phyloP scores from a whole-genome alignment of 2,888 invertebrate species.

The Calliphora vomitoria region DNA sequence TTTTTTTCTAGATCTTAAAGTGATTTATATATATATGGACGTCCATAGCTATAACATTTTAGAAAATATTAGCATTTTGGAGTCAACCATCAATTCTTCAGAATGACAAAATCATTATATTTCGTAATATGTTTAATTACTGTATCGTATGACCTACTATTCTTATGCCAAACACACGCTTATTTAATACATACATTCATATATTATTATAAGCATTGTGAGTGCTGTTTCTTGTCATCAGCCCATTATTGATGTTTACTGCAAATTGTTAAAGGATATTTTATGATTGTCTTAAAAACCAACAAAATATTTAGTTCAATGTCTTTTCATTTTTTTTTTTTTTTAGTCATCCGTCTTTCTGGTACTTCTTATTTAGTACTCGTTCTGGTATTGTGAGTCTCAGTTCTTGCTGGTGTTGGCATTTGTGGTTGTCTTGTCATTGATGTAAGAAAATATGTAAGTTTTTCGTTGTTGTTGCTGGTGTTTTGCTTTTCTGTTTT shows the following conservation, averaged over 20 bases:
- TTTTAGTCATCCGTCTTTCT: background rate
- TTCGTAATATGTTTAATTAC: background rate
- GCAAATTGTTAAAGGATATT: constrained; percentile 12
- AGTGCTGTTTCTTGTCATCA: background rate
- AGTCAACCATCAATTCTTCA: no score
- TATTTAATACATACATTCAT: background rate
- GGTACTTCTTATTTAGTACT: background rate
- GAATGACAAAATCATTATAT: background rate
- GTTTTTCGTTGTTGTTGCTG: constrained; percentile 25
- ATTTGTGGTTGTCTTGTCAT: constrained; percentile 42
- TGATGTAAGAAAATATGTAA: constrained; percentile 37
- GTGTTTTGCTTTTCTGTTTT: constrained; percentile 23
- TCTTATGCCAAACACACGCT: background rate
- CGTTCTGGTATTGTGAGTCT: background rate
- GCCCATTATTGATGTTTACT: background rate
- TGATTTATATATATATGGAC: no score
- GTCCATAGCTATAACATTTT: no score
- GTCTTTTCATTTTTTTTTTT: background rate
- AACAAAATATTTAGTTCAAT: background rate
- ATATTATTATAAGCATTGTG: background rate
- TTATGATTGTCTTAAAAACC: background rate
- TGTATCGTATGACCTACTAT: no score
- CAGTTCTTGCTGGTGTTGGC: constrained; percentile 13
- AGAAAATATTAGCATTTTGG: no score
- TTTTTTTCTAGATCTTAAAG: no score